Evolutionary conservation across 1,140 invertebrate genomes (phyloP), one percentile per base, ranked within the genome.

Genomic region (Mylabris phalerata): DNA sequence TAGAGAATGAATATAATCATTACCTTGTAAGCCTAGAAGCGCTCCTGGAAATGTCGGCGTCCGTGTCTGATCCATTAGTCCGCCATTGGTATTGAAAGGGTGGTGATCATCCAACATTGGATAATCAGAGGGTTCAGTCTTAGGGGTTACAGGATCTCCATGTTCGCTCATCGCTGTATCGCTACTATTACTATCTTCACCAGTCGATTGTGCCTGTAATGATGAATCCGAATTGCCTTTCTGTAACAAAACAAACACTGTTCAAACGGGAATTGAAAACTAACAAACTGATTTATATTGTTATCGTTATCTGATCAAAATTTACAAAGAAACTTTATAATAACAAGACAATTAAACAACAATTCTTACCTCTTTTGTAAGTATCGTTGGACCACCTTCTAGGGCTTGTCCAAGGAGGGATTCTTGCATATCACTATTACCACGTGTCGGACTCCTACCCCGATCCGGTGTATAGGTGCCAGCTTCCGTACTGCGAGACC

Each of bases 151-250:
- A 26, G 67, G 69, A 42, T 77, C 79, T 24, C 75, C 78, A 26
- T 81, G 80, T 67, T 87, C 85, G 62, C 83, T 85, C 27, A 81
- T 76, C 48, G 82, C 84, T 9, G 84, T 84, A 66, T 87, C 85
- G 62, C 78, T 80, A 46, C 86, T 88, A 58, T 90, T 79, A 63
- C 85, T 86, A 58, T 92, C 89, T 65, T 91, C 89, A 26, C 88
- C 87, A 7, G 86, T 88, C 45, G 85, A 87, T 70, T 87, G 85
- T 7, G 84, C 81, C 75, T 83, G 76, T 13, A 77, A 65, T 25
- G 80, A 80, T 26, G 77, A 78, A 60, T 77, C 77, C 9, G 75
- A 77, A 54, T 72, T 67, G 11, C 70, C 72, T 71, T 78, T 78
- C 73, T 67, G 49, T 25, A 62, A 62, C 3, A 41, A 43, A 32